A percentile compares a stretch with the other conserved stretches of the same genome.
Evolutionary conservation across 2,113 vertebrate genomes (phyloP).

Genomic region (Bungarus multicinctus): DNA sequence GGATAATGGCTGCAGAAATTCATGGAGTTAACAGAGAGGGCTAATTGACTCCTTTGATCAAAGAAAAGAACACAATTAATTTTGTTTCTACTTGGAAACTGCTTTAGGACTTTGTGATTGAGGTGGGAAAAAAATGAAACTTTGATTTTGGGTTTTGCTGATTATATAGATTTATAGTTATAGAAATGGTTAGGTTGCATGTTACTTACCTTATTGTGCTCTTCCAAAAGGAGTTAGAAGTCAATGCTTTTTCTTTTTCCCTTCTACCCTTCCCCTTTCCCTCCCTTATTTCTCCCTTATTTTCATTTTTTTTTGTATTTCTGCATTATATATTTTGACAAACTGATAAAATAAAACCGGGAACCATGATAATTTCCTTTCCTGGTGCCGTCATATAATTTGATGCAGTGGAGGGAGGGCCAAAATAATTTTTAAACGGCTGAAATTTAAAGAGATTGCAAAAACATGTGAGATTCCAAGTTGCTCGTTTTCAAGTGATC

Average conservation of each 20-base stretch:
- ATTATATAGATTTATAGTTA: background rate
- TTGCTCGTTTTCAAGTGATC: background rate
- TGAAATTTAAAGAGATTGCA: background rate
- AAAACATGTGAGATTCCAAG: background rate
- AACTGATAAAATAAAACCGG: background rate
- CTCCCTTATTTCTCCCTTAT: background rate
- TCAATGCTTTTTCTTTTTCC: background rate
- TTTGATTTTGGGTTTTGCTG: background rate
- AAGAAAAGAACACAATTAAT: background rate
- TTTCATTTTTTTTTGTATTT: background rate
- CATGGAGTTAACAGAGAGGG: background rate
- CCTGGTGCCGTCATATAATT: background rate
- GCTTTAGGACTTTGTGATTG: background rate
- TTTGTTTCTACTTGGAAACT: background rate
- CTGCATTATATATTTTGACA: background rate
- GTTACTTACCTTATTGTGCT: background rate
- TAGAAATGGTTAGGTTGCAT: background rate
- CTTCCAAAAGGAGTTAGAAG: background rate
- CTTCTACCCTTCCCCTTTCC: background rate
- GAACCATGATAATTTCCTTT: background rate
- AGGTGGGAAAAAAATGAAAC: background rate
- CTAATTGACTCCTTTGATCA: background rate
- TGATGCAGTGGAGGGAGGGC: background rate
- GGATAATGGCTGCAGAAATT: background rate
- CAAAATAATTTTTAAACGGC: background rate